phyloP scores from a whole-genome alignment of 2,888 invertebrate species.

The Gastrophysa polygoni region DNA sequence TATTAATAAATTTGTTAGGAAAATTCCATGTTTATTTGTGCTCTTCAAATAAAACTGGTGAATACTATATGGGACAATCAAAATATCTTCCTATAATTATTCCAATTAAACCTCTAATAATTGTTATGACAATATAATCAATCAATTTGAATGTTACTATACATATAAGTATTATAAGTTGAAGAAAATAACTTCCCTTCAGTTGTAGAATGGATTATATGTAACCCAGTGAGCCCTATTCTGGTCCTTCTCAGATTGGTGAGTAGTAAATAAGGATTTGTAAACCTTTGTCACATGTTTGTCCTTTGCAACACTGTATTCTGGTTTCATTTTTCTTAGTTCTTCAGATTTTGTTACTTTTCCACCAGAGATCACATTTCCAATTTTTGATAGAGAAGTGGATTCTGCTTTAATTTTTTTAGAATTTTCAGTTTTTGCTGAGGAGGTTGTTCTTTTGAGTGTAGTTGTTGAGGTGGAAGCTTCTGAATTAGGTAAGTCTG shows the following conservation, averaged over 20 bases:
- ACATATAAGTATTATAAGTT: no score
- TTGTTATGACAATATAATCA: no score
- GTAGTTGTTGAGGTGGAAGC: constrained; percentile 13
- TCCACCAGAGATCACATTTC: constrained; percentile 46
- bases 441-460: constrained; percentile 19
- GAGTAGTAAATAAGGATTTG: constrained; percentile 94
- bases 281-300: constrained; percentile 88
- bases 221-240: constrained; percentile 96
- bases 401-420: constrained; percentile 36
- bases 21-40: no score
- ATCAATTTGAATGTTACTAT: no score
- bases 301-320: constrained; percentile 89
- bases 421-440: constrained; percentile 27
- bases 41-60: no score
- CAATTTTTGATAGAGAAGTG: constrained; percentile 41
- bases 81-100: no score
- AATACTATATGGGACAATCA: no score
- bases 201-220: constrained; percentile 93
- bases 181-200: no score
- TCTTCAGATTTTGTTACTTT: constrained; percentile 57
- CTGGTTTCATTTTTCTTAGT: constrained; percentile 76
- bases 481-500: constrained; percentile 24
- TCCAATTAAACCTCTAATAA: no score
- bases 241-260: constrained; percentile 85
- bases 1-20: no score